These are phyloP conservation scores for Monoplex corrugatus DNA, from an alignment of 2,888 invertebrate genomes.

Conservation along the genomic window DNA sequence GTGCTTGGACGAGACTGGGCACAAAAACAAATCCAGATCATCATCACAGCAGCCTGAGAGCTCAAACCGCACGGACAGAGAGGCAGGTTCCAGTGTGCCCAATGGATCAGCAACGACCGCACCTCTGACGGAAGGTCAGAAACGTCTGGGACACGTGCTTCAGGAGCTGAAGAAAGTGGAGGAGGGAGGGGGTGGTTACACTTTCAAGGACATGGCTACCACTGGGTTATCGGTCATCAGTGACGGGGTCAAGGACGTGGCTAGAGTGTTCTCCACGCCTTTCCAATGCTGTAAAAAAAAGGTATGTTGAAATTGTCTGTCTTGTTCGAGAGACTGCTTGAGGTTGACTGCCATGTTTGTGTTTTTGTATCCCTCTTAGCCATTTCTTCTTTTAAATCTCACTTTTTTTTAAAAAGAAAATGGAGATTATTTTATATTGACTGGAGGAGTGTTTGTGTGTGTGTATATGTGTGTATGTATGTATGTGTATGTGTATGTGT, in stretches of 20 bases:
- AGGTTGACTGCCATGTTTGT: not conserved
- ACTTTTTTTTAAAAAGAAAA: not conserved
- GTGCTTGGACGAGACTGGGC: slow-evolving; percentile 19
- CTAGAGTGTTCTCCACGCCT: slow-evolving; percentile 50
- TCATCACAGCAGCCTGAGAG: not conserved
- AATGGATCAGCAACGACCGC: not conserved
- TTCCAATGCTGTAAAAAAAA: slow-evolving; percentile 55
- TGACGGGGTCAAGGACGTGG: slow-evolving; percentile 54
- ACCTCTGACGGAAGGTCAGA: slow-evolving; percentile 32
- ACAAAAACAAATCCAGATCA: not conserved
- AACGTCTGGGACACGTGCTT: slow-evolving; percentile 33
- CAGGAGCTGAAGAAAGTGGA: slow-evolving; percentile 6
- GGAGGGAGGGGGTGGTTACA: slow-evolving; percentile 43
- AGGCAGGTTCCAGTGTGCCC: not conserved
- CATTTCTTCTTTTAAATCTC: not conserved
- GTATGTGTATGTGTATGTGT: not conserved
- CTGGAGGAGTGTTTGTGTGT: not conserved
- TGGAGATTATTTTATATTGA: not conserved
- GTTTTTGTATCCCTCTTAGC: not conserved
- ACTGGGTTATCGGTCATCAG: slow-evolving; percentile 53
- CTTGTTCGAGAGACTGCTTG: not conserved
- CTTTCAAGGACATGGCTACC: slow-evolving; percentile 49
- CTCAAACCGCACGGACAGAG: not conserved
- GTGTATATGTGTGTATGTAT: not conserved
- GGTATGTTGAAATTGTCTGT: not conserved